phyloP scores from a whole-genome alignment of 2,113 vertebrate genomes.

The Rhadina sibilatrix region DNA sequence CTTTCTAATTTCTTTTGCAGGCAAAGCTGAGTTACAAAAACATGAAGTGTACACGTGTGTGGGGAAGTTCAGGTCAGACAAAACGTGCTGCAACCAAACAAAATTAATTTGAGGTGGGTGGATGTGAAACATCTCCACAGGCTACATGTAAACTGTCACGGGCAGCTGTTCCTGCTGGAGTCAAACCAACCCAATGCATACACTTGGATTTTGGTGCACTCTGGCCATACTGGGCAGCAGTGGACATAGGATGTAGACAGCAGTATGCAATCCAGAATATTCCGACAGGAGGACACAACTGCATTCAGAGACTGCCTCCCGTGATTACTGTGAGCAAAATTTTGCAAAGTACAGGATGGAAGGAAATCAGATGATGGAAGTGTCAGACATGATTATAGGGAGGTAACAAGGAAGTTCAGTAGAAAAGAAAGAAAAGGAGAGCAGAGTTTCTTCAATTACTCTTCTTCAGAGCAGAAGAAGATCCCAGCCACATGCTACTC shows the following conservation, averaged over 20 bases:
- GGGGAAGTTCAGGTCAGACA: neutral
- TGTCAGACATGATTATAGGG: neutral
- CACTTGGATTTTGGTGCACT: neutral
- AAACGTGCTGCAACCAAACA: neutral
- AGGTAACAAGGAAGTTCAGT: neutral
- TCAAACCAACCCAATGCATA: neutral
- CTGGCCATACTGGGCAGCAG: neutral
- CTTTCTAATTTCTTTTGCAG: neutral
- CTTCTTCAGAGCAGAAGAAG: neutral
- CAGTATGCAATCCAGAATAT: neutral
- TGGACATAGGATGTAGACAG: neutral
- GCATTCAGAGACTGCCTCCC: neutral
- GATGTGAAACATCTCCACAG: neutral
- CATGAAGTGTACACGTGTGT: neutral
- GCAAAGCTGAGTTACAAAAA: neutral
- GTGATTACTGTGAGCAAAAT: neutral
- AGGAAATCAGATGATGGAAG: neutral
- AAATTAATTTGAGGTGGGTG: neutral
- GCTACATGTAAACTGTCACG: fast-evolving
- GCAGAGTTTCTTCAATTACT: neutral
- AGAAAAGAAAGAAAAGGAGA: neutral
- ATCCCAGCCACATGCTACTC: neutral
- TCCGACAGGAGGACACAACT: neutral
- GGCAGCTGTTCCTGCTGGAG: neutral
- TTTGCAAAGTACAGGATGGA: neutral